Evolutionary conservation across 2,888 invertebrate genomes (phyloP).

Genomic region (Orthonevra nobilis): DNA sequence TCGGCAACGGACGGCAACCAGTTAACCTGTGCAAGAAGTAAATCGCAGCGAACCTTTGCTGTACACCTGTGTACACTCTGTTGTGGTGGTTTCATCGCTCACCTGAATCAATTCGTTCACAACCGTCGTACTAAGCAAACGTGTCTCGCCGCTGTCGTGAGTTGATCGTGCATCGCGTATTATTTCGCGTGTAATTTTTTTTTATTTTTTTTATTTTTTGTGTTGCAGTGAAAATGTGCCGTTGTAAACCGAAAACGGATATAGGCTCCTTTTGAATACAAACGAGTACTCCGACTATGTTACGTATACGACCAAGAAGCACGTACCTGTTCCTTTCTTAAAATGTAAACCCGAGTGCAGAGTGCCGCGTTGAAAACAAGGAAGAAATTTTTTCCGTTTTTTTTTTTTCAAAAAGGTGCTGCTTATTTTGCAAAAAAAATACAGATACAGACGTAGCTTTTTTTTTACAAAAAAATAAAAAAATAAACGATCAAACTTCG

Average conservation of each 20-base stretch:
- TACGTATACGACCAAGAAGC: slow-evolving; percentile 43
- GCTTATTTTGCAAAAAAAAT: no score
- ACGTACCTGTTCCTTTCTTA: not conserved
- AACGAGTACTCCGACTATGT: slow-evolving; percentile 4
- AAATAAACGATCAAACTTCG: slow-evolving; percentile 8
- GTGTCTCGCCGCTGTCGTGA: slow-evolving; percentile 32
- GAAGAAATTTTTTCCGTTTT: slow-evolving; percentile 5
- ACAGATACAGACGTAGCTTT: not conserved
- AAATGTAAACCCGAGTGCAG: not conserved
- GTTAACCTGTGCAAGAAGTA: slow-evolving; percentile 21
- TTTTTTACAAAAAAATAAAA: no score
- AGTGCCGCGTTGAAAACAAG: slow-evolving; percentile 4
- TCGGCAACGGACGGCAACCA: not conserved
- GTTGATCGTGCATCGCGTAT: slow-evolving; percentile 10
- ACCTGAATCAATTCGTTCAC: slow-evolving; percentile 57
- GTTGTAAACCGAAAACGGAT: slow-evolving; percentile 2
- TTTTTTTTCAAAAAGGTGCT: not conserved
- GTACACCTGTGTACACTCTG: slow-evolving; percentile 52
- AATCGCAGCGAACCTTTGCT: slow-evolving; percentile 35
- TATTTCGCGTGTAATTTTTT: slow-evolving; percentile 5
- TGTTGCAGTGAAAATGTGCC: slow-evolving; percentile 21
- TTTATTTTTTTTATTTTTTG: no score
- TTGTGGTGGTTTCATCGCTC: slow-evolving; percentile 29
- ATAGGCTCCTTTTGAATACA: slow-evolving; percentile 4
- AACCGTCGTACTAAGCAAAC: slow-evolving; percentile 57